Evolutionary conservation across 2,888 invertebrate species (phyloP).

Genomic region (Mycogona germanica): DNA sequence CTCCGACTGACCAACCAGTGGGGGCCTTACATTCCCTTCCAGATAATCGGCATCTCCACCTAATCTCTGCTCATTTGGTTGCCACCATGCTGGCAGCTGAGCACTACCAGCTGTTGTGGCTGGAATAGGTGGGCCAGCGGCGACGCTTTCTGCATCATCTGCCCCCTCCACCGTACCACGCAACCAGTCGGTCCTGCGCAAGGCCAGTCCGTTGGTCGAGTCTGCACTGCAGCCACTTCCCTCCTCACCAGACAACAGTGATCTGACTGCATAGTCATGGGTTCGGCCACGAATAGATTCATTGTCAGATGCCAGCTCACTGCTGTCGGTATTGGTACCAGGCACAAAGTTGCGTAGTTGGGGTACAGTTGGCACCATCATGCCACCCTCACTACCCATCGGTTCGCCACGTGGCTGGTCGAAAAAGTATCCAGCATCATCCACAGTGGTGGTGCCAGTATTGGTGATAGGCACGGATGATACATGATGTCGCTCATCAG

Average conservation of each 20-base stretch:
- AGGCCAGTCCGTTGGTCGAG: neutral
- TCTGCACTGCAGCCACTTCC: too few relatives aligned
- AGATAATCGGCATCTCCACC: neutral
- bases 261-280: too few relatives aligned
- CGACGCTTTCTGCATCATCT: neutral
- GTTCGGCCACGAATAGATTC: too few relatives aligned
- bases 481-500: too few relatives aligned
- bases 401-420: conserved; percentile 3
- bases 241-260: too few relatives aligned
- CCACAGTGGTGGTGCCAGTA: too few relatives aligned
- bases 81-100: neutral
- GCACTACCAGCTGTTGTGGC: neutral
- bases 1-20: conserved; percentile 12
- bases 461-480: too few relatives aligned
- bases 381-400: conserved; percentile 7
- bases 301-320: neutral
- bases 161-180: neutral
- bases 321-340: neutral
- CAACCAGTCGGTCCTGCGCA: neutral
- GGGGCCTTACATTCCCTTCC: conserved; percentile 7
- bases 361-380: neutral
- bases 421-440: neutral
- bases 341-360: neutral
- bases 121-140: neutral
- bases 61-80: neutral